phyloP scores from a whole-genome alignment of 53 echinoderm and acorn worm species.

The Holothuria leucospilota region DNA sequence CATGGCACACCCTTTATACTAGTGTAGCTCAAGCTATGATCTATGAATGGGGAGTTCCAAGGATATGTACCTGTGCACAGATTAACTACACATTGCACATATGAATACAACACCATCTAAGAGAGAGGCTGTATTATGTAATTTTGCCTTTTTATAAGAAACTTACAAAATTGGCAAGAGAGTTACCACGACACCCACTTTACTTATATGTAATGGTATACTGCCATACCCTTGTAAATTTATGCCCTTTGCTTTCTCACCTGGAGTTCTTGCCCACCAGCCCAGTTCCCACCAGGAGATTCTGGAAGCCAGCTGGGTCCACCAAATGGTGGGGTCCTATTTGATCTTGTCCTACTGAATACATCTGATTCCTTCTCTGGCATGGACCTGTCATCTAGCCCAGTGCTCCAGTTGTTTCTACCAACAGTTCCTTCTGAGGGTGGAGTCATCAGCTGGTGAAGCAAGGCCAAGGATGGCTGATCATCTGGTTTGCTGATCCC shows the following conservation, averaged over 20 bases:
- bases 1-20: too few relatives aligned
- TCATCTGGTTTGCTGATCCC: conserved; percentile 23
- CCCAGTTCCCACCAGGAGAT: conserved; percentile 13
- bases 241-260: not conserved
- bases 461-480: conserved; percentile 12
- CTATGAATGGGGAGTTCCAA: too few relatives aligned
- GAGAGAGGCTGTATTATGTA: too few relatives aligned
- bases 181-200: too few relatives aligned
- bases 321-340: conserved; percentile 39
- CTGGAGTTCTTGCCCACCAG: conserved; percentile 42
- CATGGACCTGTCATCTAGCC: conserved; percentile 6
- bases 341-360: conserved; percentile 34
- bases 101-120: too few relatives aligned
- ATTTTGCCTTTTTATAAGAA: too few relatives aligned
- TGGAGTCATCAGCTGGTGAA: conserved; percentile 44
- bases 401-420: conserved; percentile 39
- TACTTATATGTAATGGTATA: too few relatives aligned
- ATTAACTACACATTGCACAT: too few relatives aligned
- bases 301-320: not conserved
- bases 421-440: not conserved
- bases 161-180: too few relatives aligned
- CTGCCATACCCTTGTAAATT: too few relatives aligned
- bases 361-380: conserved; percentile 11
- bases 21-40: too few relatives aligned
- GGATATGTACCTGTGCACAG: too few relatives aligned